Base-by-base conservation (phyloP, 2,113 vertebrate genomes). In the Hypanus sabinus region DNA sequence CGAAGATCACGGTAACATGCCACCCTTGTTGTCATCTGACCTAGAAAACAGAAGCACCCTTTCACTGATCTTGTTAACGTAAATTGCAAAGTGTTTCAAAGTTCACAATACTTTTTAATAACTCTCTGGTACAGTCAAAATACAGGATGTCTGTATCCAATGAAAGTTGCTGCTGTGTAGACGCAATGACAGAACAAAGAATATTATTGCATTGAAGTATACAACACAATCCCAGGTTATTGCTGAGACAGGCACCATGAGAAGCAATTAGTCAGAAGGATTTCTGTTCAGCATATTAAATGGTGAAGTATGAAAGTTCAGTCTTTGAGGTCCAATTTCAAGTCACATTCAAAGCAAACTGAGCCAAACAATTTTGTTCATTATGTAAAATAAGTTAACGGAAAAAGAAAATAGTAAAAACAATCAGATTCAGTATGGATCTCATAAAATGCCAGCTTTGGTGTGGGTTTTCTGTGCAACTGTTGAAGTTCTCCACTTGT, bases 1-100 rank as follows among this genome's bases (percentile, higher is more conserved):
- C 95, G 95, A 95, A 97, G 94, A 95, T 98, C 97, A 96, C 95
- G 96, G 95, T 97, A 98, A 95, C 98, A 98, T 0, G 95, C 96
- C 62, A 95, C 95, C 94, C 96, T 97, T 3, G 97, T 96, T 95
- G 95, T 96, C 97, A 98, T 98, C 94, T 97, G 96, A 33, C 98
- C 98, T 98, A 46, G 16, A 18, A 71, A 87, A 77, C 11, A 73
- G 22, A 77, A 93, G 87, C 18, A 93, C 91, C 60, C 55, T 93
- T 73, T 73, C 18, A 73, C 38, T 8, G 10, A 93, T 46, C 38
- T 93, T 70, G 46, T 38, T 27, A 46, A 93, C 12, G 38, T 73
- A 38, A 92, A 27, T 71, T 38, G n/a, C 14, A 20, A 73, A 7
- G 3, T 71, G 18, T 71, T 93, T 93, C 68, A 46, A 73, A 46